Base-by-base conservation (phyloP, 2,888 invertebrate genomes). In the Limnephilus rhombicus region DNA sequence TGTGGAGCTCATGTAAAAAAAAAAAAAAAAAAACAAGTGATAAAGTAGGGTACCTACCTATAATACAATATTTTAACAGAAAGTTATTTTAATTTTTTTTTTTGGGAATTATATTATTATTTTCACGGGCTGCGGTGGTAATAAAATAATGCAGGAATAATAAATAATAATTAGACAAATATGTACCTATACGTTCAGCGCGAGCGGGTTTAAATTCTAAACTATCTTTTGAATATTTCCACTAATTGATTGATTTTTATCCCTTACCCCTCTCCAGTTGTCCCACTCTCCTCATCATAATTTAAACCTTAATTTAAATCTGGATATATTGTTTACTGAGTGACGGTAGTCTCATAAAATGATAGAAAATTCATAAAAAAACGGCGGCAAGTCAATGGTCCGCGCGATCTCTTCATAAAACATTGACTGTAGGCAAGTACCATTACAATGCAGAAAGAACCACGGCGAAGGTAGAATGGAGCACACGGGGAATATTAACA, bases 401-500 rank as follows among this genome's bases (percentile, higher is more conserved):
- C 53, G 53, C 53, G 24, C 53, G 53, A 18, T 68, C 18, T 68
- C 5, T 18, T 24, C 53, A 24, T 18, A 24, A 68, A 68, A 68
- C 68, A n/a, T 18, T n/a, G 68, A 68, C 68, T 24, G 24, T 68
- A 68, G n/a, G 68, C 24, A 68, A 68, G 24, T n/a, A 68, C 68
- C 68, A 68, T 68, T 68, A n/a, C 24, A 68, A 68, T 68, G 68
- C 24, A 68, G n/a, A 68, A 68, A 68, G 68, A 68, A 24, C 68
- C 68, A 68, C 24, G 24, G 68, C 68, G 9, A 24, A 24, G 68
- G 68, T 68, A 68, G 68, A 68, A 68, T 68, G 24, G n/a, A 68
- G 68, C 68, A 45, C 88, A 87, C 88, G 88, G 34, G 88, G 41
- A 37, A 91, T 53, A 89, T 88, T 34, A 53, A 37, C 83, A 45